These are phyloP conservation scores for Eupithecia insigniata DNA, from an alignment of 2,888 invertebrate genomes.

Conservation along the genomic window DNA sequence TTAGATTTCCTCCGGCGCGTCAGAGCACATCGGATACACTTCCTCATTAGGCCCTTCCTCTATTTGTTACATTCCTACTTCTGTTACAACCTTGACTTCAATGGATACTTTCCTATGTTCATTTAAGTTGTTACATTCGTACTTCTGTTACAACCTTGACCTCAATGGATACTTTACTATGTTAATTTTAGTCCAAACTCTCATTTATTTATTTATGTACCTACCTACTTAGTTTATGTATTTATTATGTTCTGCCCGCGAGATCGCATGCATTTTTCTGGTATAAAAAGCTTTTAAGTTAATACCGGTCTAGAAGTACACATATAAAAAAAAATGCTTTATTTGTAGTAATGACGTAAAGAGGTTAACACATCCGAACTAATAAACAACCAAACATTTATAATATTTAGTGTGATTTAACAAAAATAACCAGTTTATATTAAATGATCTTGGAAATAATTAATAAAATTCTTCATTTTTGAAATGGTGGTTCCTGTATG, in stretches of 20 bases:
- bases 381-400: not conserved
- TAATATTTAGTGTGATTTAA: not conserved
- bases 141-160: not conserved
- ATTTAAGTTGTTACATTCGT: not conserved
- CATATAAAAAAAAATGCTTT: too few relatives aligned
- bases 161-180: not conserved
- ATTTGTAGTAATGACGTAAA: too few relatives aligned
- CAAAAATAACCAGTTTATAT: not conserved
- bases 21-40: not conserved
- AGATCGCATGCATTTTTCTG: too few relatives aligned
- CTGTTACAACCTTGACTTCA: not conserved
- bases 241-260: not conserved
- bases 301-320: too few relatives aligned
- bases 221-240: not conserved
- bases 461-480: not conserved
- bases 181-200: not conserved
- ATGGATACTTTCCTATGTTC: not conserved
- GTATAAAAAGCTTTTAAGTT: too few relatives aligned
- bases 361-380: too few relatives aligned
- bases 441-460: not conserved
- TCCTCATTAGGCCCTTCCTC: constrained; percentile 8
- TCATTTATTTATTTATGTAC: not conserved
- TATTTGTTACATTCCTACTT: not conserved
- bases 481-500: too few relatives aligned
- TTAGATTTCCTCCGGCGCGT: not conserved